Evolutionary conservation across 2,113 vertebrate genomes (phyloP).

Genomic region (Andinoacara biseriatus): DNA sequence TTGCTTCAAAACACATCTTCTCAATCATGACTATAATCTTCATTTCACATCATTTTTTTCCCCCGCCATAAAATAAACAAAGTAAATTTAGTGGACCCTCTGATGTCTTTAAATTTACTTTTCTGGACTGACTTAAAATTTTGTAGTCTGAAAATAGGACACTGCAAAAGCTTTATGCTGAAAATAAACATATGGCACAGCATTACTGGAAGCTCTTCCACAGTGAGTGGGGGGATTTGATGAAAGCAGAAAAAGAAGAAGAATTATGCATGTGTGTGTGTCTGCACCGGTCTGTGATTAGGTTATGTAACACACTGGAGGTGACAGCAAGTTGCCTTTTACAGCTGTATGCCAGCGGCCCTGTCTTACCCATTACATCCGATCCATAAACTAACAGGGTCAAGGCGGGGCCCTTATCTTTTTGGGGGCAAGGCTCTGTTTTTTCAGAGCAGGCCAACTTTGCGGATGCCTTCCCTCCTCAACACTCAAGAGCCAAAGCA

Average conservation of each 20-base stretch:
- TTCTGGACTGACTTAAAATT: neutral
- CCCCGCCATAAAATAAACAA: neutral
- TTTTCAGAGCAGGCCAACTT: slow-evolving; percentile 16
- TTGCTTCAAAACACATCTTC: neutral
- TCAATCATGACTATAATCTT: neutral
- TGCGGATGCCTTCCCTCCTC: slow-evolving; percentile 22
- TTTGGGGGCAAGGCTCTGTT: slow-evolving; percentile 44
- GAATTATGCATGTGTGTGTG: neutral
- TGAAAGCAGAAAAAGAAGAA: slow-evolving; percentile 21
- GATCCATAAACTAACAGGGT: slow-evolving; percentile 43
- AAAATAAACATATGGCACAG: slow-evolving; percentile 44
- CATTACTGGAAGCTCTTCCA: slow-evolving; percentile 42
- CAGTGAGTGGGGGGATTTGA: slow-evolving; percentile 23
- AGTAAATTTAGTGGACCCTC: neutral
- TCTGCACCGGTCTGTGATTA: slow-evolving; percentile 34
- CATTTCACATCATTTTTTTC: neutral
- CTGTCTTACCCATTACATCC: slow-evolving; percentile 28
- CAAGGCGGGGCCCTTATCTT: slow-evolving; percentile 49
- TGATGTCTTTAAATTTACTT: neutral
- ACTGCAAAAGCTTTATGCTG: neutral
- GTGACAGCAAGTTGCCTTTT: slow-evolving; percentile 43
- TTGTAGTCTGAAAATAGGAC: neutral
- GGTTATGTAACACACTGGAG: slow-evolving; percentile 45
- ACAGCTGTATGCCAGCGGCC: slow-evolving; percentile 19
- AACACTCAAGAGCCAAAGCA: slow-evolving; percentile 7